Conservation (phyloP, 2,888 invertebrate genomes). For the Ichneumon xanthorius region DNA sequence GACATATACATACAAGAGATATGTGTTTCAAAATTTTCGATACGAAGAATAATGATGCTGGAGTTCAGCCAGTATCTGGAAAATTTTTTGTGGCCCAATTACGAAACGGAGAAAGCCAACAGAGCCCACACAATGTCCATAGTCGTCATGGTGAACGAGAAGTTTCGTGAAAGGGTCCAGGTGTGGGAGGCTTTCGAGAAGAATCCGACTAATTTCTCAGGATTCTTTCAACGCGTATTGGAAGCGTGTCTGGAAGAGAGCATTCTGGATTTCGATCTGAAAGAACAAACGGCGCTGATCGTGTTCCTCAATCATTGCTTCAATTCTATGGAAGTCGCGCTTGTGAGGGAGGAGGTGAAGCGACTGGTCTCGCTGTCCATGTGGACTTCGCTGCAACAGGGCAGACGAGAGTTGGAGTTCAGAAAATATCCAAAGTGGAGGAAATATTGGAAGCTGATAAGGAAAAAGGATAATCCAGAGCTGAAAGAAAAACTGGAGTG, state of each 20-base stretch:
- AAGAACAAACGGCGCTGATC: conserved; percentile 95
- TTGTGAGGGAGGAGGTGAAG: conserved; percentile 97
- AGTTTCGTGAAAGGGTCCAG: conserved; percentile 97
- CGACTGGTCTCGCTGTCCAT: conserved; percentile 97
- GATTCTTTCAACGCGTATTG: conserved; percentile 93
- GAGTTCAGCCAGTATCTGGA: conserved; percentile 99
- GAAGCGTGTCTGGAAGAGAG: conserved; percentile 90
- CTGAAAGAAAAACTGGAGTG: conserved; percentile 90
- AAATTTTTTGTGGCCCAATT: conserved; percentile 98
- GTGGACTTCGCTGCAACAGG: conserved; percentile 95
- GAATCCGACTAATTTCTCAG: conserved; percentile 91
- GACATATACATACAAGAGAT: conserved; percentile 96
- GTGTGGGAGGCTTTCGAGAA: conserved; percentile 97
- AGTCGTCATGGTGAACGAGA: conserved; percentile 99
- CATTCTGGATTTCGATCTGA: conserved; percentile 84
- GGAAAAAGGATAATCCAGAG: conserved; percentile 93
- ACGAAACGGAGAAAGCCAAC: conserved; percentile 90
- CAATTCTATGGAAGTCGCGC: conserved; percentile 97
- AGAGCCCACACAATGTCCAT: conserved; percentile 98
- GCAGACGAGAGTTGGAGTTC: conserved; percentile 94
- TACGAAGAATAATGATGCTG: conserved; percentile 96
- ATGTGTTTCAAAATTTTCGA: conserved; percentile 92
- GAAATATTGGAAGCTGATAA: conserved; percentile 96
- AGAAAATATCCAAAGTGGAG: conserved; percentile 94
- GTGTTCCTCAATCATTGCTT: conserved; percentile 98